Evolutionary conservation across 2,888 invertebrate species (phyloP).

Genomic region (Schrankia costaestrigalis): DNA sequence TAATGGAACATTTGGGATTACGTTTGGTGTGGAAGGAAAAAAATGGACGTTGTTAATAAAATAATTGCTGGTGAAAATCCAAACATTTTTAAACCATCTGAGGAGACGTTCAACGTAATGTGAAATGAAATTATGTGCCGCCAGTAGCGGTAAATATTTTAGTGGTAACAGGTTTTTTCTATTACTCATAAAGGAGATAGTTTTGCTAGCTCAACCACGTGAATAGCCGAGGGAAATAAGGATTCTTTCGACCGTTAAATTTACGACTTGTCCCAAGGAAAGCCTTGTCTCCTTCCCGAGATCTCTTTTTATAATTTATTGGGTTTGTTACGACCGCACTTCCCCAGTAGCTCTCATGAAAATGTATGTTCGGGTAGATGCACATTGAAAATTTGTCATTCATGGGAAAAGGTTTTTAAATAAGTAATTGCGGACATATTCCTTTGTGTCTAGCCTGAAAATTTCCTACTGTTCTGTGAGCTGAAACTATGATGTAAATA

Average conservation of each 20-base stretch:
- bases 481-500: not conserved
- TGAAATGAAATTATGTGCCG: conserved; percentile 23
- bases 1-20: conserved; percentile 37
- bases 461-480: not conserved
- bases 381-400: conserved; percentile 43
- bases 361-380: conserved; percentile 44
- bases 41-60: conserved; percentile 18
- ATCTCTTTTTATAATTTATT: conserved; percentile 78
- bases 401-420: conserved; percentile 21
- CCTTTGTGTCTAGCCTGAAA: conserved; percentile 5
- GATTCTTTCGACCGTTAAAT: conserved; percentile 76
- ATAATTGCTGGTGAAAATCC: conserved; percentile 21
- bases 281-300: conserved; percentile 64
- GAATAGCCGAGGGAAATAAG: conserved; percentile 73
- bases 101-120: conserved; percentile 12
- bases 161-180: conserved; percentile 46
- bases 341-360: conserved; percentile 54
- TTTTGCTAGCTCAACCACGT: conserved; percentile 65
- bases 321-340: conserved; percentile 65
- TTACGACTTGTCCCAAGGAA: conserved; percentile 76
- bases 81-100: conserved; percentile 16
- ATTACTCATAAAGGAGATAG: conserved; percentile 64
- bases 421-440: conserved; percentile 13
- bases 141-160: conserved; percentile 37
- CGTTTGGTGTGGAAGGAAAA: conserved; percentile 22